A percentile compares a stretch with the other conserved stretches of the same genome.
phyloP scores from a whole-genome alignment of 2,797 vertebrate genomes.

The Sebastes vulpes region DNA sequence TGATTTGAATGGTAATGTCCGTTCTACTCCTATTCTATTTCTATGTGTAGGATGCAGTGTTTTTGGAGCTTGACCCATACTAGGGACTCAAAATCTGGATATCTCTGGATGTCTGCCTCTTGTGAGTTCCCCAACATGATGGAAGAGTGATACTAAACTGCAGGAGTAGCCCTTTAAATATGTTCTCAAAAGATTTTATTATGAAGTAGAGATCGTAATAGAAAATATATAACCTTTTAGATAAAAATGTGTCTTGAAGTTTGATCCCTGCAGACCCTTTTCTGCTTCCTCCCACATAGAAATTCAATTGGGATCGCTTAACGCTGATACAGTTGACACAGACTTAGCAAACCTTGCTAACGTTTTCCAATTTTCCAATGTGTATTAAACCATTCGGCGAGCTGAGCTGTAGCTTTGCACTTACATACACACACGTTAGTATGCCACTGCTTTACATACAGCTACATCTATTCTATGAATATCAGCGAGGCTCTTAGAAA shows the following conservation, averaged over 20 bases:
- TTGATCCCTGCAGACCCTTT: not conserved
- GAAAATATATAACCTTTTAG: not conserved
- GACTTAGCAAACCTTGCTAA: not conserved
- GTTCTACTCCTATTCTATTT: no score
- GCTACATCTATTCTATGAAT: constrained; percentile 14
- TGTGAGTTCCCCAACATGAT: not conserved
- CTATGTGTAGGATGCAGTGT: no score
- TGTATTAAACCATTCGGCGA: not conserved
- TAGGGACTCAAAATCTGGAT: not conserved
- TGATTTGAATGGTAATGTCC: no score
- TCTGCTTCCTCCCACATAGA: not conserved
- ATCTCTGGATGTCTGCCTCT: no score
- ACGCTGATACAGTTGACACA: not conserved
- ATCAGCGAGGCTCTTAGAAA: constrained; percentile 10
- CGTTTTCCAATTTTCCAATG: not conserved
- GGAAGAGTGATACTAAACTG: not conserved
- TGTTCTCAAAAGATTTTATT: not conserved
- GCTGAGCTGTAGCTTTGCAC: not conserved
- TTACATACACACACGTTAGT: not conserved
- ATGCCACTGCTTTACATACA: not conserved
- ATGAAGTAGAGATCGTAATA: not conserved
- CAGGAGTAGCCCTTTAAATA: not conserved
- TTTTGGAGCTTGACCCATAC: not conserved
- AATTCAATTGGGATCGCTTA: not conserved
- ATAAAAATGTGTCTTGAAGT: not conserved